A percentile compares a stretch with the other conserved stretches of the same genome.
Evolutionary conservation across 2,113 vertebrate species (phyloP).

Genomic region (Bubalus kerabau): DNA sequence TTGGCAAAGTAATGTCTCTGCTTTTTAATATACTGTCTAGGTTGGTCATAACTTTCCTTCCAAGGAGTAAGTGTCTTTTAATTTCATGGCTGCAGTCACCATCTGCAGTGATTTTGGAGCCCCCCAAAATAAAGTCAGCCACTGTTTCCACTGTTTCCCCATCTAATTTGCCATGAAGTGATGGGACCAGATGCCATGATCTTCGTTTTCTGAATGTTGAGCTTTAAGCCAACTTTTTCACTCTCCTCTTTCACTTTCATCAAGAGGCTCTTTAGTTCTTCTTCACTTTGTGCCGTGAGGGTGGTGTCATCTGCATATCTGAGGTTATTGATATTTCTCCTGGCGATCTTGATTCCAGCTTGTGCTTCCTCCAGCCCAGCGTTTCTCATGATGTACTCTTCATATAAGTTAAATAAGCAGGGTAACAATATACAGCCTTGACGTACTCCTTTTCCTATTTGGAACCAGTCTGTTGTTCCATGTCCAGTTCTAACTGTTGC

Average conservation of each 20-base stretch:
- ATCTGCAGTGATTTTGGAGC: neutral
- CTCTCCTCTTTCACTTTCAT: neutral
- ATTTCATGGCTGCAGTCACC: neutral
- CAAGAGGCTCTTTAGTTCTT: neutral
- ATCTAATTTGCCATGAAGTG: neutral
- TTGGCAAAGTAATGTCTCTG: neutral
- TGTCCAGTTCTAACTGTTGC: neutral
- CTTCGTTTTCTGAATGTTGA: neutral
- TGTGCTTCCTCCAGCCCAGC: neutral
- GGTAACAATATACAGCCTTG: neutral
- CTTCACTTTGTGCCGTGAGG: neutral
- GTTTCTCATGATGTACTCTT: neutral
- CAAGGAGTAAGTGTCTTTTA: neutral
- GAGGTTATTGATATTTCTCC: neutral
- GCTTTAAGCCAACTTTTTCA: neutral
- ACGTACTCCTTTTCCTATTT: neutral
- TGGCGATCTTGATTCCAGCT: fast-evolving
- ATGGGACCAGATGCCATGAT: neutral
- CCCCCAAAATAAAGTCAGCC: neutral
- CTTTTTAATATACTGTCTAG: neutral
- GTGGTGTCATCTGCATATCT: neutral
- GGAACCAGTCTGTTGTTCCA: neutral
- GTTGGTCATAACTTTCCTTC: neutral
- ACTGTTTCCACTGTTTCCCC: neutral
- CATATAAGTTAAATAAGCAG: neutral